phyloP scores from a whole-genome alignment of 1,140 invertebrate genomes.

The Saxidomus purpurata region DNA sequence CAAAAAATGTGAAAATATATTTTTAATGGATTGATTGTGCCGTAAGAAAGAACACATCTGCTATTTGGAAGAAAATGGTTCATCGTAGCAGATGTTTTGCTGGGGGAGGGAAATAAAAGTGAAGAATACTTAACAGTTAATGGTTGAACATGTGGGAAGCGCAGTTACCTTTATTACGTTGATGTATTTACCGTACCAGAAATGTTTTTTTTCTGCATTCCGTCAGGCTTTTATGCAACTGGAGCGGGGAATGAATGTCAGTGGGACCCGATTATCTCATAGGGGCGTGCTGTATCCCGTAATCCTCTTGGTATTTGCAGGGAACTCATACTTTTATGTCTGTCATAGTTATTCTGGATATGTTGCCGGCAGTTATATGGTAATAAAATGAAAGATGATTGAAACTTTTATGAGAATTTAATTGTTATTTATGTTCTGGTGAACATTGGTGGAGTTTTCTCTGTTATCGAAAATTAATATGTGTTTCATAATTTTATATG shows the following conservation, averaged over 20 bases:
- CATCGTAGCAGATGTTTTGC: background rate
- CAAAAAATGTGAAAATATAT: constrained; percentile 3
- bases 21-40: constrained; percentile 10
- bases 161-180: background rate
- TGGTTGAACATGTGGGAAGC: background rate
- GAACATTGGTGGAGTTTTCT: too few species aligned
- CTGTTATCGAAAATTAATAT: too few species aligned
- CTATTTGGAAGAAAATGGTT: background rate
- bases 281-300: background rate
- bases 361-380: background rate
- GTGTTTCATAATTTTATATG: too few species aligned
- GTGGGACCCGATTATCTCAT: background rate
- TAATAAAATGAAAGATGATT: background rate
- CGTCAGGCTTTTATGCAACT: background rate
- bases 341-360: background rate
- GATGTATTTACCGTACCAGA: constrained; percentile 3
- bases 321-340: background rate
- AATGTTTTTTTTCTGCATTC: background rate
- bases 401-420: background rate
- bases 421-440: background rate
- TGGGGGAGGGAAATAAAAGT: background rate
- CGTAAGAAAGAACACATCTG: background rate
- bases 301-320: background rate
- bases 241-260: constrained; percentile 2
- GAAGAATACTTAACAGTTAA: constrained; percentile 9